Base-by-base conservation (phyloP, 2,797 vertebrate genomes). In the Florisuga fusca region DNA sequence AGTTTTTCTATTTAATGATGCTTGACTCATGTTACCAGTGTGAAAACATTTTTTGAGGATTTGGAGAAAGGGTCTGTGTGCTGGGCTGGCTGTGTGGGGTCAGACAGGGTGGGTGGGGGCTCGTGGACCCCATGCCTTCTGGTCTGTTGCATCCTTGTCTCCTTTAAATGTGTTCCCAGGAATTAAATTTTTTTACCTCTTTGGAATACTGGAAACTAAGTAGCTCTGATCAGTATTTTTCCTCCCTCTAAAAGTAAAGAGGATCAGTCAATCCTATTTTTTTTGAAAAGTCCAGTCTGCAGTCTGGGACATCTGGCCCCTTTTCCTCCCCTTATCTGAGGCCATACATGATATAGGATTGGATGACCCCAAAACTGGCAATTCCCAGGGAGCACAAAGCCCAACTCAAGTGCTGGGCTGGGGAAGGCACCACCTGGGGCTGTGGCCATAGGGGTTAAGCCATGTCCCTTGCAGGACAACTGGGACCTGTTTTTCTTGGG, bases 21-120 rank as follows among this genome's bases (percentile, higher is more conserved):
- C 51, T 41, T 41, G 38, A 41, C 38, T 34, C 1, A 0, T 2
- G 8, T 36, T 29, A 1, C 1, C 2, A 1, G 0, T 19, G 29
- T 6, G 59, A 69, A 54, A 67, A 46, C 0, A 1, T 36, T 46
- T 58, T 6, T 33, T 1, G 5, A 38, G 50, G 63, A 3, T 67
- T 14, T 34, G 63, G 57, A 74, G 72, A 12, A 61, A n/a, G 34
- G 34, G 36, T 45, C 57, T 10, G 33, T 1, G n/a, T 50, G 59
- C 66, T 1, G 5, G 66, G 66, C 72, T 16, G 64, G 64, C 34
- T 16, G 1, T 6, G 54, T 0, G 26, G 50, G 41, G 19, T 5
- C 29, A 12, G 64, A 23, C 0, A 4, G 41, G 48, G 21, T 3
- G 6, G 46, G 54, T 2, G 2, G 75, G 25, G 63, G 61, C 53